Evolutionary conservation across 2,797 vertebrate genomes (phyloP).

Genomic region (Cirrhinus molitorella): DNA sequence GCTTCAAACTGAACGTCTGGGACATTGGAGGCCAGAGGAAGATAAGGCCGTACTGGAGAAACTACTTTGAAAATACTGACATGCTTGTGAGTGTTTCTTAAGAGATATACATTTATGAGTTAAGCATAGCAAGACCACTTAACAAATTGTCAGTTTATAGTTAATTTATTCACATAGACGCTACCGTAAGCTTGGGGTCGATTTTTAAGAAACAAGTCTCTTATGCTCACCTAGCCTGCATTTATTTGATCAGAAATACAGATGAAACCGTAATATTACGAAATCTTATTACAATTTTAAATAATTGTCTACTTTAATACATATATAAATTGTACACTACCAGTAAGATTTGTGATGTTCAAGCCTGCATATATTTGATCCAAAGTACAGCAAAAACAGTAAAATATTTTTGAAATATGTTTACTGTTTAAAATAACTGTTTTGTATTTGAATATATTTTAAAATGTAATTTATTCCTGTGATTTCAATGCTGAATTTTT

Average conservation of each 20-base stretch:
- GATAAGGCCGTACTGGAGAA: slow-evolving; percentile 98
- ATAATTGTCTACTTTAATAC: not conserved
- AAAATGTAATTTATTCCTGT: no score
- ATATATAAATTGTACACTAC: not conserved
- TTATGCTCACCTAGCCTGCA: not conserved
- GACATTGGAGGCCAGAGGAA: slow-evolving; percentile 98
- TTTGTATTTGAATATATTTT: no score
- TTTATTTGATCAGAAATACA: not conserved
- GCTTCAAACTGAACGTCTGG: slow-evolving; percentile 98
- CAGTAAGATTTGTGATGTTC: no score
- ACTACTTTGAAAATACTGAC: slow-evolving; percentile 99
- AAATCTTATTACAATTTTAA: not conserved
- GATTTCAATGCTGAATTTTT: no score
- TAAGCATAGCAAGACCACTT: not conserved
- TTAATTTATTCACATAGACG: not conserved
- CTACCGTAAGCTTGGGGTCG: not conserved
- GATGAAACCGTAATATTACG: not conserved
- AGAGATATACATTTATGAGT: not conserved
- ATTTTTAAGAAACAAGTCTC: not conserved
- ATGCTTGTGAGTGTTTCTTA: slow-evolving; percentile 86
- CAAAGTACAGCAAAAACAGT: no score
- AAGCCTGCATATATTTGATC: no score
- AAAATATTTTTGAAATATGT: no score
- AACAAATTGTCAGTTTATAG: not conserved
- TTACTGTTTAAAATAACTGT: no score